Conservation (phyloP, 2,797 vertebrate species). For the Hephaestus fuliginosus region DNA sequence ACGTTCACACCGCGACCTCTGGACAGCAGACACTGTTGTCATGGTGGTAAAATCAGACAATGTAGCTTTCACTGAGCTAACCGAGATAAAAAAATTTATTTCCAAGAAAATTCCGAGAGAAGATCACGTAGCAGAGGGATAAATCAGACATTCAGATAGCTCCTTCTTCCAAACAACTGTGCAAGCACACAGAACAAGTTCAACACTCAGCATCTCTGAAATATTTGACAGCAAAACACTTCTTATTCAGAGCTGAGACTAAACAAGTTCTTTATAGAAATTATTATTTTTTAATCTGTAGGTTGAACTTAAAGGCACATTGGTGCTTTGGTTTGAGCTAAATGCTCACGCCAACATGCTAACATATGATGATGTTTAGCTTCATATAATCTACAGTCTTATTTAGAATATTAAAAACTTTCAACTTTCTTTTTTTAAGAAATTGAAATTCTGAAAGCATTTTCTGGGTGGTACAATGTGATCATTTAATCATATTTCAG, state of each 20-base stretch:
- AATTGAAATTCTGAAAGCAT: background rate
- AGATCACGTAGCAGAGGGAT: slow-evolving; percentile 1
- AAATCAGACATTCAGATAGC: slow-evolving; percentile 16
- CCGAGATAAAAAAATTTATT: slow-evolving; percentile 12
- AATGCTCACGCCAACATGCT: slow-evolving; percentile 1
- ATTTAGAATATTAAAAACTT: background rate
- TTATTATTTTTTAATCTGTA: background rate
- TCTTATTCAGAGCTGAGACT: background rate
- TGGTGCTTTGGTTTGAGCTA: background rate
- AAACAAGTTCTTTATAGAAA: background rate
- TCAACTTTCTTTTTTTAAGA: background rate
- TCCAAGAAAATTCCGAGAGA: slow-evolving; percentile 7
- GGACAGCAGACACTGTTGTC: slow-evolving; percentile 36
- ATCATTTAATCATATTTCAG: background rate
- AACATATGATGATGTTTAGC: background rate
- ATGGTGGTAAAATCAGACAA: slow-evolving; percentile 32
- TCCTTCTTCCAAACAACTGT: slow-evolving; percentile 17
- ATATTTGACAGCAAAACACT: background rate
- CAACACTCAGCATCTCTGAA: background rate
- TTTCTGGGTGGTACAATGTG: background rate
- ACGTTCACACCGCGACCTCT: slow-evolving; percentile 18
- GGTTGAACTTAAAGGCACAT: background rate
- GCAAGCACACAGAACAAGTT: slow-evolving; percentile 5
- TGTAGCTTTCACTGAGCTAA: slow-evolving; percentile 25
- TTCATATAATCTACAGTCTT: background rate